These are phyloP conservation scores for Eupithecia tripunctaria DNA, from an alignment of 2,888 invertebrate genomes.

Conservation along the genomic window DNA sequence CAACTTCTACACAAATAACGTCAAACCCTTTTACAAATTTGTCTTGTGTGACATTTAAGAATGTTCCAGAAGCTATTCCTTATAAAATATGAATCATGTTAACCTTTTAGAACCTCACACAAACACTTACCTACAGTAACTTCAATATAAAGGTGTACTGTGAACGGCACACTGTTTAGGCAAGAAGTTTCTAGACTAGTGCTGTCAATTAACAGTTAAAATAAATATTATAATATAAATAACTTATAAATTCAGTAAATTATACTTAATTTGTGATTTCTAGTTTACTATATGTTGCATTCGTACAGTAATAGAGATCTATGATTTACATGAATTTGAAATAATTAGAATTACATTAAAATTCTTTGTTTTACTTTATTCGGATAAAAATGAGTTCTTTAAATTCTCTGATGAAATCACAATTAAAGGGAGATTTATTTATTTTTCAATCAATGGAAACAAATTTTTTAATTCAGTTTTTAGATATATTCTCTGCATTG, in stretches of 20 bases:
- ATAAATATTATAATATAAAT: neutral
- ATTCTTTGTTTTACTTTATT: neutral
- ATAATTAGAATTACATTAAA: neutral
- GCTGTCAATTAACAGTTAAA: neutral
- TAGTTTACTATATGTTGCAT: neutral
- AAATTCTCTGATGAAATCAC: neutral
- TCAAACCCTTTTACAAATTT: neutral
- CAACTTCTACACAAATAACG: too few species aligned
- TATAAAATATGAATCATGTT: neutral
- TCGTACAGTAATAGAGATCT: neutral
- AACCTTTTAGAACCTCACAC: neutral
- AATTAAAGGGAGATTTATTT: neutral
- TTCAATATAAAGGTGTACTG: neutral
- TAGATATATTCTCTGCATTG: too few species aligned
- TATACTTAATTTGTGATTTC: neutral
- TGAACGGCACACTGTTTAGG: conserved; percentile 22
- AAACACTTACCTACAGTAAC: neutral
- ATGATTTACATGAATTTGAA: neutral
- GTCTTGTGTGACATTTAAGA: neutral
- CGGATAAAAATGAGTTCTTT: neutral
- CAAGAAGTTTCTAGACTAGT: conserved; percentile 38
- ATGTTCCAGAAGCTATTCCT: neutral
- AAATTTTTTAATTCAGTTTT: neutral
- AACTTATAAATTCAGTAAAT: neutral
- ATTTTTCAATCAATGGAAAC: neutral